Evolutionary conservation across 2,797 vertebrate species (phyloP).

Genomic region (Alcedo atthis): DNA sequence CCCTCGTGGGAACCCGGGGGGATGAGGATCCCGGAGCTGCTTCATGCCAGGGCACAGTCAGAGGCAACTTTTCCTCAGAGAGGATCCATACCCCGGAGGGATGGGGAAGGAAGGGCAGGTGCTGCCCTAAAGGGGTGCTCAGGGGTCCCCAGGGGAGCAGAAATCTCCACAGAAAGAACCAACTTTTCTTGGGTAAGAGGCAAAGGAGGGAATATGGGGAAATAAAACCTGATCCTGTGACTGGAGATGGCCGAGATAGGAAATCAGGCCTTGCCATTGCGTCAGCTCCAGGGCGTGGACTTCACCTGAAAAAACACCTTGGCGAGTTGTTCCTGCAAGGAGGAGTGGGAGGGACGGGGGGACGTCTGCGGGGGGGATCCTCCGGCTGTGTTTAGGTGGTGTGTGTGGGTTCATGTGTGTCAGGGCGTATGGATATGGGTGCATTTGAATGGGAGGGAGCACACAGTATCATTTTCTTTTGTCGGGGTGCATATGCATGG

Average conservation of each 20-base stretch:
- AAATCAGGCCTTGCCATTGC: slow-evolving; percentile 39
- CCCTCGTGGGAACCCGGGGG: not conserved
- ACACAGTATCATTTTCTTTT: not conserved
- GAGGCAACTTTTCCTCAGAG: not conserved
- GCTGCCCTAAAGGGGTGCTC: not conserved
- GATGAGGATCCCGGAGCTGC: not conserved
- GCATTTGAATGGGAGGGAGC: slow-evolving; percentile 17
- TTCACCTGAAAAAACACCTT: slow-evolving; percentile 70
- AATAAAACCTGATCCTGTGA: slow-evolving; percentile 44
- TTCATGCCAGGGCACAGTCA: fast-evolving
- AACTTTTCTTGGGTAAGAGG: slow-evolving; percentile 37
- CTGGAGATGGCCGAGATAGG: slow-evolving; percentile 44
- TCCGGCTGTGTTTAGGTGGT: slow-evolving; percentile 28
- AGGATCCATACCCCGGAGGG: not conserved
- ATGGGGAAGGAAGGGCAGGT: not conserved
- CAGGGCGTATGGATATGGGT: not conserved
- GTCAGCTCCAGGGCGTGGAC: slow-evolving; percentile 70
- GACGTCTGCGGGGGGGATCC: slow-evolving; percentile 32
- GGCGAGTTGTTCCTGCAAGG: slow-evolving; percentile 42
- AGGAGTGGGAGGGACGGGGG: slow-evolving; percentile 51
- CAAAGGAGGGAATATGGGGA: slow-evolving; percentile 51
- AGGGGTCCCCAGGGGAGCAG: not conserved
- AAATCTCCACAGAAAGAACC: not conserved
- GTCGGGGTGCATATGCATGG: not conserved
- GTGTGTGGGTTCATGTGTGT: slow-evolving; percentile 29